phyloP scores from a whole-genome alignment of 2,113 vertebrate genomes.

The Erpornis zantholeuca region DNA sequence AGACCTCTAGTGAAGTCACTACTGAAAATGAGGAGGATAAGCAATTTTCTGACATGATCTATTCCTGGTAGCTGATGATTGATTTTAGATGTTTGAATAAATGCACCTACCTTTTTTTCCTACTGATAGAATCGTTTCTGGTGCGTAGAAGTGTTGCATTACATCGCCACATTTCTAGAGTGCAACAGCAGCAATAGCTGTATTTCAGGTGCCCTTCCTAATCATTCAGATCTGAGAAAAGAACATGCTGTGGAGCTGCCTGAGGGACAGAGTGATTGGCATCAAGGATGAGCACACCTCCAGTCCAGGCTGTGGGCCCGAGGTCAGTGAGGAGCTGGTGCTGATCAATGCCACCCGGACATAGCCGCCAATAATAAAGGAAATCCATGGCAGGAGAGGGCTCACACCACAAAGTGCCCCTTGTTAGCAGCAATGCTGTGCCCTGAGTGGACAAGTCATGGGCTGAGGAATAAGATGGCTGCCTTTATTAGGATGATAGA shows the following conservation, averaged over 20 bases:
- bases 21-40: not conserved
- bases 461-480: conserved; percentile 12
- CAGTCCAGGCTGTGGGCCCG: not conserved
- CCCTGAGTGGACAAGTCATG: not conserved
- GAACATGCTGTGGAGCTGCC: not conserved
- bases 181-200: not conserved
- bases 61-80: not conserved
- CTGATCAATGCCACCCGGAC: not conserved
- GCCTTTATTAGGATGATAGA: not conserved
- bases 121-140: not conserved
- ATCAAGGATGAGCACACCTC: not conserved
- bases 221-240: not conserved
- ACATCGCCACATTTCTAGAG: not conserved
- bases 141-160: not conserved
- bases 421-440: not conserved
- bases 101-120: not conserved
- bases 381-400: not conserved
- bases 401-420: not conserved
- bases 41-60: not conserved
- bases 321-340: not conserved
- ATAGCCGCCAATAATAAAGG: not conserved
- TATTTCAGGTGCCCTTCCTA: not conserved
- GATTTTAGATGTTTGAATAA: not conserved
- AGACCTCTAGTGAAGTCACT: not conserved
- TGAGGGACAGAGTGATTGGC: not conserved